phyloP scores from a whole-genome alignment of 2,113 vertebrate species.

The Suncus etruscus region DNA sequence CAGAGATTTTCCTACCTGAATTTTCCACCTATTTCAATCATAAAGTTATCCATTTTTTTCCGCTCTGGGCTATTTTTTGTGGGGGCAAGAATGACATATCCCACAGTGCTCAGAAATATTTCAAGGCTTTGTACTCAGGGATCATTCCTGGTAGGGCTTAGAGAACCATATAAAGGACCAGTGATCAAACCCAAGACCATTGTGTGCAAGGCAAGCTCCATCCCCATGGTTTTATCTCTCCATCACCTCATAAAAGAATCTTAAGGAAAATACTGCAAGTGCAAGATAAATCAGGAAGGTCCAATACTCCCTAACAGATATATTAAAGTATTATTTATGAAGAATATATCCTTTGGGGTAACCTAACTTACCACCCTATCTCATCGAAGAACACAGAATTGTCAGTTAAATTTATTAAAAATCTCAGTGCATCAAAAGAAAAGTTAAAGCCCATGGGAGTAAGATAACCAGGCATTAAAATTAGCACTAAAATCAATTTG shows the following conservation, averaged over 20 bases:
- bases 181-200: too few species aligned
- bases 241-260: neutral
- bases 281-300: conserved; percentile 7
- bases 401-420: conserved; percentile 55
- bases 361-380: neutral
- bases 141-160: too few species aligned
- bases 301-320: neutral
- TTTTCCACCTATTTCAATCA: neutral
- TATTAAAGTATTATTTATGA: conserved; percentile 35
- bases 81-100: too few species aligned
- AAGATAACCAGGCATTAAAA: conserved; percentile 41
- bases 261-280: conserved; percentile 2
- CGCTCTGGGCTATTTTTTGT: too few species aligned
- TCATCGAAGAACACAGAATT: neutral
- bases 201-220: too few species aligned
- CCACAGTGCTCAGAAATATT: too few species aligned
- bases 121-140: too few species aligned
- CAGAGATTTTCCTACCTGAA: neutral
- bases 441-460: conserved; percentile 11
- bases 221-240: too few species aligned
- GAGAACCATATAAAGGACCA: too few species aligned
- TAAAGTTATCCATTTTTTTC: neutral
- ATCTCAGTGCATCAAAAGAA: conserved; percentile 58
- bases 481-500: conserved; percentile 63
- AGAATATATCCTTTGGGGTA: neutral